Conservation (phyloP, 92 coral and sea anemone genomes). For the Anthopleura xanthogrammica region DNA sequence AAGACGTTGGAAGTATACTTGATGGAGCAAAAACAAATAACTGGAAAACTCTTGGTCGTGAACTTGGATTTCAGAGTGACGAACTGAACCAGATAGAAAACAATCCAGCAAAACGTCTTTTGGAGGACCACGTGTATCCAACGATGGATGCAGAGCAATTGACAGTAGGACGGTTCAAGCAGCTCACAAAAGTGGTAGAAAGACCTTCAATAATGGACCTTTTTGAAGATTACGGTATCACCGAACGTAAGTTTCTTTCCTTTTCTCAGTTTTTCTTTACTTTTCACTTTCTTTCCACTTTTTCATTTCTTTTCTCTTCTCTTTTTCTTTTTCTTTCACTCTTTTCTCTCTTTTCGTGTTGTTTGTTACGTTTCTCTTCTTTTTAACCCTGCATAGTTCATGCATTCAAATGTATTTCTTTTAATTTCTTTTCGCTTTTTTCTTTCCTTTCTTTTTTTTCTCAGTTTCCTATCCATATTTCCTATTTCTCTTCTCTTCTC, state of each 20-base stretch:
- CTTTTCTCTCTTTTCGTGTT: too few species aligned
- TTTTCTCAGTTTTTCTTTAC: not conserved
- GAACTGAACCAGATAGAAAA: not conserved
- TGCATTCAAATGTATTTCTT: too few species aligned
- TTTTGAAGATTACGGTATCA: not conserved
- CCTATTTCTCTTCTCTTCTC: too few species aligned
- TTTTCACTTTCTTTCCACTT: too few species aligned
- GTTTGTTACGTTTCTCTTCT: too few species aligned
- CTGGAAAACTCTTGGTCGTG: not conserved
- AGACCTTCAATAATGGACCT: not conserved
- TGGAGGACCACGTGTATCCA: not conserved
- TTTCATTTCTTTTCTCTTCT: too few species aligned
- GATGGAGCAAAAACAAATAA: too few species aligned
- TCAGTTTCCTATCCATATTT: too few species aligned
- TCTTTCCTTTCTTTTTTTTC: too few species aligned
- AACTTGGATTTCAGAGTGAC: not conserved
- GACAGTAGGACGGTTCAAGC: not conserved
- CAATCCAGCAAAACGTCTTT: conserved; percentile 8
- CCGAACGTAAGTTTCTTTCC: not conserved
- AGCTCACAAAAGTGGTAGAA: not conserved
- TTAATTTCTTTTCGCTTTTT: too few species aligned
- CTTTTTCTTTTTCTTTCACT: too few species aligned
- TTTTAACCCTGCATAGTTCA: too few species aligned
- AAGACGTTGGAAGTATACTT: not conserved
- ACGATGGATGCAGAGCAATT: not conserved